Base-by-base conservation (phyloP, 1,140 invertebrate genomes). In the Platyscapa corneri region DNA sequence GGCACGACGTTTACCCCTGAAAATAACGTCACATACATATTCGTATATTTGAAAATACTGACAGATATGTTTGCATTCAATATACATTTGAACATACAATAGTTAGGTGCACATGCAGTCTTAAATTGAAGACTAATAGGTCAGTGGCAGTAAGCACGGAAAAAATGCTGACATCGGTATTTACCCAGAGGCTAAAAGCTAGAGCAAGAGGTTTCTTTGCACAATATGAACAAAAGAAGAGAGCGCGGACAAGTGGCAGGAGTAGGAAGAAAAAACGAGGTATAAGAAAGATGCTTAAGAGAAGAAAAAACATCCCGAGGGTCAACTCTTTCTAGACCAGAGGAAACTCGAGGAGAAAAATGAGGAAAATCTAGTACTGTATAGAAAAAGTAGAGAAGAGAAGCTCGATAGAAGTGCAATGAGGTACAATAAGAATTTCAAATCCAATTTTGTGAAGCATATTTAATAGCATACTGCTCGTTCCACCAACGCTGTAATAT, bases 381-480 rank as follows among this genome's bases (percentile, higher is more conserved):
- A 20, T 32, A 42, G 20, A 30, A 83, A 65, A 65, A 56, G 49
- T 6, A 56, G 75, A 46, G 64, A 10, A 16, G 65, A 16, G 6
- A 79, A 46, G 70, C 42, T 37, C 77, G 82, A 34, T n/a, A 81
- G 86, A 86, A 88, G 79, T 77, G 74, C 78, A 82, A 37, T 65
- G 64, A 82, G 84, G 86, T 87, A 89, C 89, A 90, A 90, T 90
- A 90, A 90, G 89, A 90, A 90, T 90, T 90, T 90, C 87, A 90
- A 90, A 90, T 90, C 87, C 88, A 90, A 90, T 90, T 90, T 90
- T 87, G 86, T 85, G 65, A 88, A 87, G 89, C 89, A 88, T 90
- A 89, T 89, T 90, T 90, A 90, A 90, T 89, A 88, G 86, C 65
- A 67, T 56, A 64, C 87, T 84, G 70, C 86, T 79, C 87, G 83